Evolutionary conservation across 2,888 invertebrate genomes (phyloP), one percentile per base, ranked within the genome.

Genomic region (Steinernema hermaphroditum): DNA sequence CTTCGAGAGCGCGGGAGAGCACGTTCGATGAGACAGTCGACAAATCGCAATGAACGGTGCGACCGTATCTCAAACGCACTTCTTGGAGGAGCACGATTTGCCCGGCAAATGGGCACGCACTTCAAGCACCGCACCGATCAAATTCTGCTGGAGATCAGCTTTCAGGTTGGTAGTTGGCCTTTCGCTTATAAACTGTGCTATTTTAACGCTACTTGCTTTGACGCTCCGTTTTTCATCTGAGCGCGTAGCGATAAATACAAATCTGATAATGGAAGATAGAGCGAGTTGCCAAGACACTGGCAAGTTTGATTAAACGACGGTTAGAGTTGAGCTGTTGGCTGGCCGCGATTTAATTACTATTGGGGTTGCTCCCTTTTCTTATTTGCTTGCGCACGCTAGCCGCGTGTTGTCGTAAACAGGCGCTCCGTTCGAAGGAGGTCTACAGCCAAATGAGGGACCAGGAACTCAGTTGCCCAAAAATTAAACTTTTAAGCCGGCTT

Each of bases 1-100:
- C 83, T 89, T 34, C 83, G 87, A 22, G 80, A 86, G 71, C 77
- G 89, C n/a, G 84, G 84, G 76, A 70, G 81, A 68, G 85, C 85
- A 4, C 72, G 84, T 22, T 78, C 57, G 12, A 49, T 75, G 22
- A 69, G 81, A 2, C 69, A 72, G 27, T 49, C 41, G 19, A 46
- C 41, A 68, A 27, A 50, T 9, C 68, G 69, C 34, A 68, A 19
- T 44, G 44, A 54, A 19, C 49, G 44, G 24, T 19, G 16, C 27
- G 78, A 81, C 27, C 76, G 79, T 75, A 84, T 85, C 41, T 80
- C 80, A 29, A 81, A 76, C n/a, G 85, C 85, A 9, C 76, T 85
- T 27, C 76, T 86, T n/a, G 81, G 84, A 29, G 84, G 85, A 8
- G 85, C 85, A 2, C 76, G 79, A n/a, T 77, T 85, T 43, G 83